A percentile compares a stretch with the other conserved stretches of the same genome.
Evolutionary conservation across 2,797 vertebrate genomes (phyloP).

Genomic region (Labeo calbasu): DNA sequence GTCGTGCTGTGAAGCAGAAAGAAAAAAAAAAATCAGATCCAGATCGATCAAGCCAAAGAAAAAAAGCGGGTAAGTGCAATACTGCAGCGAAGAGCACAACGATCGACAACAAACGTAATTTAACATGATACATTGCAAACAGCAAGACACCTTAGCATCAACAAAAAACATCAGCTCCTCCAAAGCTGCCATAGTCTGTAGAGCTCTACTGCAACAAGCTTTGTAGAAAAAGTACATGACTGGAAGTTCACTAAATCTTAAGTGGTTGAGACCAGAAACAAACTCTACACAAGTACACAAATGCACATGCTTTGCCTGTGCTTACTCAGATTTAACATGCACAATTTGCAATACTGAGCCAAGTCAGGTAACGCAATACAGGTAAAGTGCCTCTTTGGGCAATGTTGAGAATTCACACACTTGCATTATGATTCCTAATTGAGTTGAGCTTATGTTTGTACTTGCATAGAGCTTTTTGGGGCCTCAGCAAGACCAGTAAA

Average conservation of each 20-base stretch:
- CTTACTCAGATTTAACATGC: background rate
- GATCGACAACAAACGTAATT: background rate
- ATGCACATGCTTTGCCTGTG: background rate
- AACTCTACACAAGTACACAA: conserved; percentile 9
- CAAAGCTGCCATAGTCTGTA: background rate
- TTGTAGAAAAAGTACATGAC: conserved; percentile 20
- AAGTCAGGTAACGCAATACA: background rate
- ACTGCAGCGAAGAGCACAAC: background rate
- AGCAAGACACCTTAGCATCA: background rate
- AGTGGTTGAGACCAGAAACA: conserved; percentile 9
- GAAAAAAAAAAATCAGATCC: conserved; percentile 18
- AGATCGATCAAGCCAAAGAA: background rate
- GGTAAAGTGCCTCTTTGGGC: background rate
- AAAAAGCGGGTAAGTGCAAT: background rate
- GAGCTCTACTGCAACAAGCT: conserved; percentile 16
- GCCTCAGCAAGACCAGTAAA: background rate
- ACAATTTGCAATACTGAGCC: background rate
- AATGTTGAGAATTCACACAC: background rate
- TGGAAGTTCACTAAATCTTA: background rate
- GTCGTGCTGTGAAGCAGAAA: conserved; percentile 69
- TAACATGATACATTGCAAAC: background rate
- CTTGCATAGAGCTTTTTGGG: background rate
- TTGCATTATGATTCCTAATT: background rate
- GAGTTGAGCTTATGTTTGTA: background rate
- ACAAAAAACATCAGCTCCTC: conserved; percentile 18